Base-by-base conservation (phyloP, 2,797 vertebrate genomes). In the Phrynocephalus guinanensis region DNA sequence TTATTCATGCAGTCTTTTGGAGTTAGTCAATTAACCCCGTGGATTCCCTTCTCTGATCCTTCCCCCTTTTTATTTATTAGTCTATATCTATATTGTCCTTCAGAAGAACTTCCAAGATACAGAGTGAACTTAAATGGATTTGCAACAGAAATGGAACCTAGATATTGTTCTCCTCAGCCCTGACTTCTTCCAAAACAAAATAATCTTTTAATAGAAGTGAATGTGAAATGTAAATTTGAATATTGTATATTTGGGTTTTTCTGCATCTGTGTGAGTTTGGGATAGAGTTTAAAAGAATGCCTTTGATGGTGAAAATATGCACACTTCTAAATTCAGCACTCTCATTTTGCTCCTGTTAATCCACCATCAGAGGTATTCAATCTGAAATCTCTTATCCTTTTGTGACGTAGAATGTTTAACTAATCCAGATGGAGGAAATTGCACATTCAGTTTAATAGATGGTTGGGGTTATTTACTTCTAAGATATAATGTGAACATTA, bases 381-480 rank as follows among this genome's bases (percentile, higher is more conserved):
- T 38, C 33, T 81, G 52, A 66, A 66, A 63, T 56, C 56, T 30
- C 44, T 71, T 76, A 66, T 56, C 33, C 20, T 79, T 18, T 66
- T 76, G 71, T 82, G 33, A 75, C 60, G 22, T 60, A 33, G 30
- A 90, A 73, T 26, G 30, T 8, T 73, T 73, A 73, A 38, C 16
- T 33, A 63, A 18, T 18, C 60, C 60, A 63, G 60, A 63, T 22
- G 5, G 60, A 63, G 60, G 60, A 63, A 63, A 30, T 56, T 87
- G 84, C 84, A 84, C 50, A 75, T 82, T 87, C 90, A 88, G 75
- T 38, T 68, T 28, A 52, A 67, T 82, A 86, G 89, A 85, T 83
- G 86, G 88, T 90, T 91, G 95, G 95, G 95, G 95, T 95, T 96
- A 93, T 91, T 94, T 79, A 85, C 83, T 93, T 66, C 91, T 94